These are phyloP conservation scores for Alethe castanea DNA, from an alignment of 2,113 vertebrate genomes.

Conservation along the genomic window DNA sequence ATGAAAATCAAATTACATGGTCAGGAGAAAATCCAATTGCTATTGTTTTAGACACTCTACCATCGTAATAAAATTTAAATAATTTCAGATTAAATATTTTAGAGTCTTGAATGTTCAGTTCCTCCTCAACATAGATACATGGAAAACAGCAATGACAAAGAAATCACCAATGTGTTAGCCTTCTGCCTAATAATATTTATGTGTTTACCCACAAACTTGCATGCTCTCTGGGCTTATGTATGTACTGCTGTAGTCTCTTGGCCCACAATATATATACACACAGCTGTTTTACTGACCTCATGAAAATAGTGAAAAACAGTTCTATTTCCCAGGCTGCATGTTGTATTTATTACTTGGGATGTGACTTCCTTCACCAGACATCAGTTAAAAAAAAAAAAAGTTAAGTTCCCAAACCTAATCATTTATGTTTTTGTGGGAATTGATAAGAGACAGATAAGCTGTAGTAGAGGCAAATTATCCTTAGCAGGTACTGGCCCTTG, in stretches of 20 bases:
- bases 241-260: background rate
- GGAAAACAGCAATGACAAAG: background rate
- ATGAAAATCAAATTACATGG: background rate
- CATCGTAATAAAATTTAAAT: background rate
- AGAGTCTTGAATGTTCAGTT: background rate
- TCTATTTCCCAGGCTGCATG: background rate
- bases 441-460: background rate
- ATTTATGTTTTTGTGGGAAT: background rate
- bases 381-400: background rate
- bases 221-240: background rate
- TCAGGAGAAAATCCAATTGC: background rate
- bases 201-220: background rate
- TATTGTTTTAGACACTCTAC: background rate
- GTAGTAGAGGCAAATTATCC: background rate
- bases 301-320: background rate
- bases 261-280: background rate
- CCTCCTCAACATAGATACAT: background rate
- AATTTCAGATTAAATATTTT: background rate
- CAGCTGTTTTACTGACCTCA: background rate
- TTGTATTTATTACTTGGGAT: background rate
- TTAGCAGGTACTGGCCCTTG: fast-evolving
- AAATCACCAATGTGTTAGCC: background rate
- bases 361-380: background rate
- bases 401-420: background rate
- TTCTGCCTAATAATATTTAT: background rate